Base-by-base conservation (phyloP, 2,113 vertebrate genomes). In the Archilochus colubris region DNA sequence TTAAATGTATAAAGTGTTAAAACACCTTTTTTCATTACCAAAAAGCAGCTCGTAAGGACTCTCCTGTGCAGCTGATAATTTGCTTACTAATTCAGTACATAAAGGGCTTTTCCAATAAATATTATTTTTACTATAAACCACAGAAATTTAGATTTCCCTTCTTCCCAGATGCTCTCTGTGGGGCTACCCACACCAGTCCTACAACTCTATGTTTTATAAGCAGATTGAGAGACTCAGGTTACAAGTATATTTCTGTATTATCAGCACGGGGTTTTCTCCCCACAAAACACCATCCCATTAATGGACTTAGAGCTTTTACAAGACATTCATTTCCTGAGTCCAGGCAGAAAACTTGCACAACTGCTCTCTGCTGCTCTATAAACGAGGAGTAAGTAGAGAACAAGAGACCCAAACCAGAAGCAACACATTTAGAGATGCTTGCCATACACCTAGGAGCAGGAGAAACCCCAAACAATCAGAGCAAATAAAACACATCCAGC, bases 41-140 rank as follows among this genome's bases (percentile, higher is more conserved):
- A 80, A 78, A 77, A 44, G 48, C 12, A 67, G 21, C 53, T 88
- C n/a, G 19, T 8, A 67, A 89, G 70, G 68, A 77, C 64, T 85
- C 63, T 77, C 61, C 40, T 0, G 0, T 78, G 79, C 61, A 94
- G 64, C 30, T 51, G 91, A 86, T 91, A 44, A 46, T 86, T 91
- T 86, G 72, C 68, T 77, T 86, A 63, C 53, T 83, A 95, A 91
- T 83, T 76, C 76, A 86, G n/a, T 6, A 23, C 53, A 58, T 74
- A n/a, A 90, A 95, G 78, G 57, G 38, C 22, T 33, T 78, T 81
- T 48, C 67, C 82, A 91, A 78, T 84, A 93, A 91, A 88, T 70
- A 59, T 31, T 67, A 53, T 7, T 23, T 30, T 67, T 27, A 16
- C 58, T 44, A 61, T 38, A 88, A 93, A 88, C 2, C 48, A 66